These are phyloP conservation scores for Monodelphis domestica DNA, from an alignment of 2,797 vertebrate genomes.

Conservation along the genomic window DNA sequence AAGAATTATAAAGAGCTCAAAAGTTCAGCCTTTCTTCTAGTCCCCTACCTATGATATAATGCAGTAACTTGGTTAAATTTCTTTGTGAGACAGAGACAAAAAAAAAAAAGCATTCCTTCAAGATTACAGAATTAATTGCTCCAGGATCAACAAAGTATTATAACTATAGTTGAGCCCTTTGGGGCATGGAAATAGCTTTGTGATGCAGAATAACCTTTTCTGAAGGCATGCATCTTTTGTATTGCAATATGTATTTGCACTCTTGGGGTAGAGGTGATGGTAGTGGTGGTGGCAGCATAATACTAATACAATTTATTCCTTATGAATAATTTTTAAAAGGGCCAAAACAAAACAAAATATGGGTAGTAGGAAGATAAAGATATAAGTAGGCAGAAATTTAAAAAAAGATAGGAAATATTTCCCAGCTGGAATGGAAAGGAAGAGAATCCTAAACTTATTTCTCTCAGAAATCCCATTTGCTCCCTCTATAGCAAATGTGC, in stretches of 20 bases:
- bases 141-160: background rate
- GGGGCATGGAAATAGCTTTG: background rate
- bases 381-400: background rate
- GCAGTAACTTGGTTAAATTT: background rate
- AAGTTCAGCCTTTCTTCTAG: no score
- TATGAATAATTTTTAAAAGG: fast-evolving
- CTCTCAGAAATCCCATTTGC: background rate
- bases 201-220: background rate
- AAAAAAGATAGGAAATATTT: background rate
- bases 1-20: background rate
- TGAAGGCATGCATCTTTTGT: background rate
- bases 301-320: background rate
- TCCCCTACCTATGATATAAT: background rate
- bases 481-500: background rate
- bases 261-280: background rate
- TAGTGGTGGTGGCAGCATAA: background rate
- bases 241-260: background rate
- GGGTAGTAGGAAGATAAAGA: no score
- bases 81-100: background rate
- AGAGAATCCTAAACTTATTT: background rate
- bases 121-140: background rate
- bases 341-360: background rate
- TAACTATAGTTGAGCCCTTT: background rate
- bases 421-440: background rate
- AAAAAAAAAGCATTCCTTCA: background rate